Evolutionary conservation across 2,888 invertebrate species (phyloP).

Genomic region (Heteromurus nitidus): DNA sequence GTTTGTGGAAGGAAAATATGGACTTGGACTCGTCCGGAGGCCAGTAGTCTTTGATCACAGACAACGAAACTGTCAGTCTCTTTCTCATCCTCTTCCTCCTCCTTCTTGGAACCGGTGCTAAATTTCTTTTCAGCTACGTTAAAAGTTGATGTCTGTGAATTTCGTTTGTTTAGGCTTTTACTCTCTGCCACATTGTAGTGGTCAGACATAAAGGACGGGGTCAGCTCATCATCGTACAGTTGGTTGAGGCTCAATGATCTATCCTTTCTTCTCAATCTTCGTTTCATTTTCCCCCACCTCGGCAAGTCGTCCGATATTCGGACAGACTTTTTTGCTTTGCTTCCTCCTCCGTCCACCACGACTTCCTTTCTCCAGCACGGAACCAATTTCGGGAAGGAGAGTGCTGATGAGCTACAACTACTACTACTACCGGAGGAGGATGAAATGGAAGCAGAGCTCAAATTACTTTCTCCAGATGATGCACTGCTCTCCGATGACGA

Average conservation of each 20-base stretch:
- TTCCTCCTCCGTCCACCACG: neutral
- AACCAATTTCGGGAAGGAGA: constrained; percentile 57
- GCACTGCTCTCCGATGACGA: neutral
- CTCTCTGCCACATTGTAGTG: constrained; percentile 5
- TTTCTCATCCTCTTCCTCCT: constrained; percentile 31
- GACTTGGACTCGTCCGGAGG: constrained; percentile 66
- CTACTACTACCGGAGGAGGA: constrained; percentile 1
- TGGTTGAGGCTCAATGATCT: constrained; percentile 25
- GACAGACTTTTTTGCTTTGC: constrained; percentile 58
- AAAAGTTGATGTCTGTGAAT: too few species aligned
- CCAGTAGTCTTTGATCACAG: constrained; percentile 30
- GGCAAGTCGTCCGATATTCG: constrained; percentile 58
- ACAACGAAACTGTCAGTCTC: constrained; percentile 33
- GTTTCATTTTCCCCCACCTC: constrained; percentile 53
- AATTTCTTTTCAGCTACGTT: neutral
- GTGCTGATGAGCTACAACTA: constrained; percentile 12
- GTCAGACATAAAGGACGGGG: neutral
- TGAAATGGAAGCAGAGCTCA: neutral
- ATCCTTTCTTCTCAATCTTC: constrained; percentile 18
- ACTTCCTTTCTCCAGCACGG: constrained; percentile 58
- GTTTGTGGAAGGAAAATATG: constrained; percentile 72
- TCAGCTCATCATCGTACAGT: constrained; percentile 27
- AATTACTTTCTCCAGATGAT: constrained; percentile 18
- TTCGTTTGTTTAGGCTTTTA: constrained; percentile 27
- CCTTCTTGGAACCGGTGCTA: too few species aligned